A percentile compares a stretch with the other conserved stretches of the same genome.
Evolutionary conservation across 2,888 invertebrate genomes (phyloP).

Genomic region (Harpalus rubripes): DNA sequence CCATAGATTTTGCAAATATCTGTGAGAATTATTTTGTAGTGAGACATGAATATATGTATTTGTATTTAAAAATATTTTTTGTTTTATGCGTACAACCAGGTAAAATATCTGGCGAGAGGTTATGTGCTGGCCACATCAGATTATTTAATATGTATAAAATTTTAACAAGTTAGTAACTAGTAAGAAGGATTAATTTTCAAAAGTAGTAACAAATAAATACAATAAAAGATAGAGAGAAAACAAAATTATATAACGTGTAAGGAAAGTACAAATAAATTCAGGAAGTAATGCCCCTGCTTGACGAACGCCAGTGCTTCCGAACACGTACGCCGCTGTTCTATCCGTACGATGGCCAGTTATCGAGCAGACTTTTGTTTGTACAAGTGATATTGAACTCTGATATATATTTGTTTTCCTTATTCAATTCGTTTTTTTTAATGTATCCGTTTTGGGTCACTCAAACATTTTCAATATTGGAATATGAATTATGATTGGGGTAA

Average conservation of each 20-base stretch:
- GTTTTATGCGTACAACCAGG: no score
- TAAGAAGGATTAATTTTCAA: no score
- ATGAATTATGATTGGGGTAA: slow-evolving; percentile 55
- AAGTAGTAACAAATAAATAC: no score
- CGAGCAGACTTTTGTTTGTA: slow-evolving; percentile 55
- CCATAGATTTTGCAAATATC: no score
- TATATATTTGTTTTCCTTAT: slow-evolving; percentile 62
- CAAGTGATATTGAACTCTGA: slow-evolving; percentile 63
- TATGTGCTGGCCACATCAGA: no score
- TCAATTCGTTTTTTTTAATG: slow-evolving; percentile 60
- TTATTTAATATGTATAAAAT: no score
- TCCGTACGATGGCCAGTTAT: slow-evolving; percentile 56
- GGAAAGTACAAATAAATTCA: not conserved
- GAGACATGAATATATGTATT: no score
- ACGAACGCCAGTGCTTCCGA: slow-evolving; percentile 5
- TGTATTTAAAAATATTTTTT: no score
- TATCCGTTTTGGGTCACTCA: slow-evolving; percentile 58
- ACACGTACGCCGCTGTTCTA: slow-evolving; percentile 32
- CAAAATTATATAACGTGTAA: not conserved
- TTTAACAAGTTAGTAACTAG: no score
- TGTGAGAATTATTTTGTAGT: no score
- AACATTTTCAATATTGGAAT: slow-evolving; percentile 49
- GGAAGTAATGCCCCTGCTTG: slow-evolving; percentile 15
- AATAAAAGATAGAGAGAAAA: slow-evolving; percentile 9
- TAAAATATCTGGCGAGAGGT: no score